Percentiles rank a stretch among this genome's conserved stretches.
Evolutionary conservation across 2,888 invertebrate genomes (phyloP).

Genomic region (Drosophila recens): DNA sequence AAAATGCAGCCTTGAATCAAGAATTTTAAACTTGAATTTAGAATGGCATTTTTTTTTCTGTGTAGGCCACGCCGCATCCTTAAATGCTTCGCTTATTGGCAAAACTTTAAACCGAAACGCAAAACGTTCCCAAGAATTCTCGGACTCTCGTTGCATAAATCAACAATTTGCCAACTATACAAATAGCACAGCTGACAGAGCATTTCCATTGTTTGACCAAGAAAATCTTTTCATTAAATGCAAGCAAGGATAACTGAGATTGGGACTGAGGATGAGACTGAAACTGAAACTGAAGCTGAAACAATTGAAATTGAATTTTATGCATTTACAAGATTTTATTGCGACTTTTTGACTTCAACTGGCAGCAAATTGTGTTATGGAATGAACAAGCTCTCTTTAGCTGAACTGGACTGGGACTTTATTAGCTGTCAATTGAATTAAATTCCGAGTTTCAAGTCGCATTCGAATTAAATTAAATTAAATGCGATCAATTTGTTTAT

Average conservation of each 20-base stretch:
- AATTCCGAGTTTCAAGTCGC: conserved; percentile 60
- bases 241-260: conserved; percentile 28
- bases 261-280: conserved; percentile 6
- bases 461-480: conserved; percentile 74
- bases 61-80: neutral
- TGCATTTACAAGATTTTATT: conserved; percentile 71
- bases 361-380: conserved; percentile 41
- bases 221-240: conserved; percentile 63
- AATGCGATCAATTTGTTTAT: conserved; percentile 78
- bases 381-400: conserved; percentile 26
- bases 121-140: conserved; percentile 61
- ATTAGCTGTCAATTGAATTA: conserved; percentile 72
- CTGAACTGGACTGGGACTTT: conserved; percentile 2
- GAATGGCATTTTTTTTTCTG: no score
- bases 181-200: conserved; percentile 29
- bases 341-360: conserved; percentile 65
- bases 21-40: no score
- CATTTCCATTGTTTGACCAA: conserved; percentile 66
- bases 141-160: conserved; percentile 66
- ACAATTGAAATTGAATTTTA: conserved; percentile 72
- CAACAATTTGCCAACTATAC: conserved; percentile 55
- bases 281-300: neutral
- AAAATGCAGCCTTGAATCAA: no score
- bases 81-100: conserved; percentile 58
- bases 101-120: conserved; percentile 41